A percentile compares a stretch with the other conserved stretches of the same genome.
Evolutionary conservation across 1,140 invertebrate species (phyloP).

Genomic region (Leucophenga varia): DNA sequence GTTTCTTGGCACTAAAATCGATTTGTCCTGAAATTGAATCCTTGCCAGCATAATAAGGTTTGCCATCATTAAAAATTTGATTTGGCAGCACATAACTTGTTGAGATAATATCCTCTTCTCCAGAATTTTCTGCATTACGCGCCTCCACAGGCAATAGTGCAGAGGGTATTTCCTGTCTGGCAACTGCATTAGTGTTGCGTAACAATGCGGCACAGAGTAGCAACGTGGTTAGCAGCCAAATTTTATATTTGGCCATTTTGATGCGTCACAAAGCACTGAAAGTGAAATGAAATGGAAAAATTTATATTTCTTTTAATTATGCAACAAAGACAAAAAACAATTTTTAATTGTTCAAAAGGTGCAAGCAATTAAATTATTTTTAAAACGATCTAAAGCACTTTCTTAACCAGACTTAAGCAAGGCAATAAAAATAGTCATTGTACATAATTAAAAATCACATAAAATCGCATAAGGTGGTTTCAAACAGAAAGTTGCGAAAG

Average conservation of each 20-base stretch:
- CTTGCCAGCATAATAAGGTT: conserved; percentile 69
- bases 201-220: conserved; percentile 14
- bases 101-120: conserved; percentile 44
- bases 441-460: too few relatives aligned
- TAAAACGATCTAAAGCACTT: conserved; percentile 14
- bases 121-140: conserved; percentile 30
- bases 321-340: conserved; percentile 3
- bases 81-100: conserved; percentile 49
- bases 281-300: too few relatives aligned
- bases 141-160: conserved; percentile 40
- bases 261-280: too few relatives aligned
- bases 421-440: too few relatives aligned
- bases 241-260: too few relatives aligned
- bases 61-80: conserved; percentile 66
- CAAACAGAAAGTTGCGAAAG: too few relatives aligned
- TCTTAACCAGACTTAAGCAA: too few relatives aligned
- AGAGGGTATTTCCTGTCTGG: conserved; percentile 30
- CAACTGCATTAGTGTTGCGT: too few relatives aligned
- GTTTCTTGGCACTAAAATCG: conserved; percentile 63
- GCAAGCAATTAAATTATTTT: conserved; percentile 21
- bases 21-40: conserved; percentile 68
- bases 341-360: conserved; percentile 12
- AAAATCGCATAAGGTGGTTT: too few relatives aligned
- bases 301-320: conserved; percentile 16
- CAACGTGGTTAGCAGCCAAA: neutral